Evolutionary conservation across 2,888 invertebrate genomes (phyloP).

Genomic region (Cenopis cana): DNA sequence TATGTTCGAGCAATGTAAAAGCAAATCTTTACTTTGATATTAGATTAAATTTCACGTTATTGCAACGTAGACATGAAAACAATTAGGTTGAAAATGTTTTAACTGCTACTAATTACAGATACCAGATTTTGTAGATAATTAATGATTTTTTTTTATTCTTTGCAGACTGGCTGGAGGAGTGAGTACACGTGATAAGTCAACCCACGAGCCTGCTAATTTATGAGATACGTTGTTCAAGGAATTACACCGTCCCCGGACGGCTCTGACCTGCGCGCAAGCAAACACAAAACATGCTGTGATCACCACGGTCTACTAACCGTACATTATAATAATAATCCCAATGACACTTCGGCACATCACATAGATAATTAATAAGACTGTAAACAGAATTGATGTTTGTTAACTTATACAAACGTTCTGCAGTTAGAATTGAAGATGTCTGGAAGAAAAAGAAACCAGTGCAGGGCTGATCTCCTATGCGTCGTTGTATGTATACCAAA

Average conservation of each 20-base stretch:
- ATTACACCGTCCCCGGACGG: conserved; percentile 54
- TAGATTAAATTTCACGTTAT: not conserved
- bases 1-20: too few relatives aligned
- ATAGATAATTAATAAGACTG: conserved; percentile 79
- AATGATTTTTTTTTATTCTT: conserved; percentile 64
- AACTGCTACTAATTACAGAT: not conserved
- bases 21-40: too few relatives aligned
- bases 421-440: conserved; percentile 71
- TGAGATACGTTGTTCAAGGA: conserved; percentile 56
- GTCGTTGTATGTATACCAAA: conserved; percentile 18
- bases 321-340: conserved; percentile 44
- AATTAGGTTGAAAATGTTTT: not conserved
- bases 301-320: conserved; percentile 53
- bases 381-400: conserved; percentile 81
- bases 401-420: conserved; percentile 58
- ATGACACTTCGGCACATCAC: conserved; percentile 57
- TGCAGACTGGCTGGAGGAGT: conserved; percentile 95
- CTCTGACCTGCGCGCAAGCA: conserved; percentile 31
- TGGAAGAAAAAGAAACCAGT: conserved; percentile 58
- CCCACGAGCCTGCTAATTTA: conserved; percentile 61
- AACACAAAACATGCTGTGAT: conserved; percentile 66
- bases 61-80: not conserved
- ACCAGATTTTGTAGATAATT: not conserved
- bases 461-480: conserved; percentile 46
- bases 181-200: conserved; percentile 96